Evolutionary conservation across 2,113 vertebrate species (phyloP).

Genomic region (Mus spicilegus): DNA sequence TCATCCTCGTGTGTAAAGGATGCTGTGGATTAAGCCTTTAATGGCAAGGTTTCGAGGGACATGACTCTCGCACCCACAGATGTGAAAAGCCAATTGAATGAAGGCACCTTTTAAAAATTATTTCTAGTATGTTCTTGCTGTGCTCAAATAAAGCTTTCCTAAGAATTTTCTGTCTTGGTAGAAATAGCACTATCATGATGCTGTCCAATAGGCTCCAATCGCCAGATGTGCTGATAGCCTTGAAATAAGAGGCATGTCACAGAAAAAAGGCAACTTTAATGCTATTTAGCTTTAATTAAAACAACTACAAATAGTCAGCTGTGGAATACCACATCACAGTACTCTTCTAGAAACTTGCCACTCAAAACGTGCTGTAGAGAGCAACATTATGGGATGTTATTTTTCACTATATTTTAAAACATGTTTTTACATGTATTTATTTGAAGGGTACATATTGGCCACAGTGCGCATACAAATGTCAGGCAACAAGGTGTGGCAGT

Average conservation of each 20-base stretch:
- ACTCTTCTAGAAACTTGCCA: background rate
- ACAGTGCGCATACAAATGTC: background rate
- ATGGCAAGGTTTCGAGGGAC: background rate
- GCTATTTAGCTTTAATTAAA: slow-evolving; percentile 12
- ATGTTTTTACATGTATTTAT: background rate
- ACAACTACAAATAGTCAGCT: background rate
- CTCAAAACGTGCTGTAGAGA: background rate
- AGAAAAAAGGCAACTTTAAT: background rate
- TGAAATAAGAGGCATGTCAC: background rate
- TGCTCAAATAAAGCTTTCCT: background rate
- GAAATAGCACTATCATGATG: background rate
- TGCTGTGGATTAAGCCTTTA: background rate
- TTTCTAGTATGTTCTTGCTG: background rate
- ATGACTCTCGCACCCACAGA: background rate
- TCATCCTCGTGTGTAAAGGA: background rate
- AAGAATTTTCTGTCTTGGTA: background rate
- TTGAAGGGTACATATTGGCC: background rate
- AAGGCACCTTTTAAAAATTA: background rate
- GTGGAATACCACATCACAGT: background rate
- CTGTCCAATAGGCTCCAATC: background rate
- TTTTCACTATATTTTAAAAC: background rate
- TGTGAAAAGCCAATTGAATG: background rate
- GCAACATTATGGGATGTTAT: background rate
- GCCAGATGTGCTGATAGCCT: background rate
- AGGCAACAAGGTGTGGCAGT: background rate